Evolutionary conservation across 1,140 invertebrate genomes (phyloP).

Genomic region (Piezodorus guildinii): DNA sequence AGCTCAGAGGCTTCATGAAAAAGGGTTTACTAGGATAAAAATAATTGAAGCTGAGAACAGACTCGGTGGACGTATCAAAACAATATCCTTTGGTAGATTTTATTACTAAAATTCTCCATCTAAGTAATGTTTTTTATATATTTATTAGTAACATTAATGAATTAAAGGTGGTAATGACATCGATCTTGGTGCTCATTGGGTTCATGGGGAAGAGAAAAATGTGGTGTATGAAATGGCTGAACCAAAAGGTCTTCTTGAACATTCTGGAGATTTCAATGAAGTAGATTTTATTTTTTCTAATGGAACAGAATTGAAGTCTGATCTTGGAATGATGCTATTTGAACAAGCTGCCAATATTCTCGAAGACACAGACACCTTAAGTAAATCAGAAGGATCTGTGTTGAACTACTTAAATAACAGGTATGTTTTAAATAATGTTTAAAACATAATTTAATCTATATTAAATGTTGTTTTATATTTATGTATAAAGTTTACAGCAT

Average conservation of each 20-base stretch:
- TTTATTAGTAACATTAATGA: background rate
- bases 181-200: conserved; percentile 75
- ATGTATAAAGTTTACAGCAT: too few relatives aligned
- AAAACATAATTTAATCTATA: too few relatives aligned
- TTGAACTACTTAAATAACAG: conserved; percentile 30
- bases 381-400: conserved; percentile 31
- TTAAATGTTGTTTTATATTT: too few relatives aligned
- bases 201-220: conserved; percentile 67
- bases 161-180: conserved; percentile 42
- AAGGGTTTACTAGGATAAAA: conserved; percentile 41
- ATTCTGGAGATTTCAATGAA: conserved; percentile 23
- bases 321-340: conserved; percentile 32
- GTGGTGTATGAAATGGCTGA: conserved; percentile 51
- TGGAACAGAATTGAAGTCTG: conserved; percentile 32
- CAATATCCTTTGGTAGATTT: conserved; percentile 30
- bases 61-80: conserved; percentile 57
- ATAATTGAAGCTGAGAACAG: conserved; percentile 57
- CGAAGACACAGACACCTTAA: conserved; percentile 32
- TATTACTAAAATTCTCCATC: background rate
- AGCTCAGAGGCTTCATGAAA: conserved; percentile 39
- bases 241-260: conserved; percentile 34
- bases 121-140: background rate
- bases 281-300: conserved; percentile 31
- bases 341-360: conserved; percentile 29
- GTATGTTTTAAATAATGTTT: too few relatives aligned